phyloP scores from a whole-genome alignment of 2,888 invertebrate species.

The Physocephala rufipes region DNA sequence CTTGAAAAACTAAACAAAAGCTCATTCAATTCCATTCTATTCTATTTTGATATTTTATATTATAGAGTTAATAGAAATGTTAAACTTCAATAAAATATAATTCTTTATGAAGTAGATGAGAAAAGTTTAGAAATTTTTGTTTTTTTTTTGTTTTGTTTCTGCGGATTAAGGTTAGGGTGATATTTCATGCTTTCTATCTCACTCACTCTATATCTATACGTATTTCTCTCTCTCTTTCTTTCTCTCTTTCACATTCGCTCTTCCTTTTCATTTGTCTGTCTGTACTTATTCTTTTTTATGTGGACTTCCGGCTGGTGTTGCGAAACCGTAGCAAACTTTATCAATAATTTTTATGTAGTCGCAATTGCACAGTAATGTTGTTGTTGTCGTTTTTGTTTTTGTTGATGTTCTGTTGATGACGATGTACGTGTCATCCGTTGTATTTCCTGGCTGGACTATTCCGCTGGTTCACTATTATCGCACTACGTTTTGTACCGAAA shows the following conservation, averaged over 20 bases:
- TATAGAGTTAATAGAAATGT: too few species aligned
- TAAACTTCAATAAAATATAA: constrained; percentile 21
- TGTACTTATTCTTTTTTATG: constrained; percentile 13
- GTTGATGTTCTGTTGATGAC: constrained; percentile 14
- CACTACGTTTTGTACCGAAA: too few species aligned
- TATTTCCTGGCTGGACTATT: too few species aligned
- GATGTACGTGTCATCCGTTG: background rate
- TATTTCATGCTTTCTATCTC: too few species aligned
- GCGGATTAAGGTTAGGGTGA: too few species aligned
- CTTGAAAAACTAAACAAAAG: too few species aligned
- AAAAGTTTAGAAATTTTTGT: constrained; percentile 27
- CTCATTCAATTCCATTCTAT: too few species aligned
- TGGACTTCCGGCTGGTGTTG: constrained; percentile 37
- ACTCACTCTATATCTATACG: background rate
- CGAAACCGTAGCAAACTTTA: constrained; percentile 35
- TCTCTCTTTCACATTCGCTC: too few species aligned
- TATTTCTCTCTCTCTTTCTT: too few species aligned
- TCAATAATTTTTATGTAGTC: constrained; percentile 38
- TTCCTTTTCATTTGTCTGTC: background rate
- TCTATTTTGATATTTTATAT: too few species aligned
- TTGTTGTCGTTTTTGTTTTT: constrained; percentile 24
- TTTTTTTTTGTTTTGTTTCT: background rate
- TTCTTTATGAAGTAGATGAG: constrained; percentile 21
- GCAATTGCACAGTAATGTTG: constrained; percentile 29
- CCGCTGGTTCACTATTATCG: too few species aligned